Percentiles rank a stretch among this genome's conserved stretches.
These are phyloP conservation scores for Saguinus midas DNA, from an alignment of 2,113 vertebrate genomes.

Conservation along the genomic window DNA sequence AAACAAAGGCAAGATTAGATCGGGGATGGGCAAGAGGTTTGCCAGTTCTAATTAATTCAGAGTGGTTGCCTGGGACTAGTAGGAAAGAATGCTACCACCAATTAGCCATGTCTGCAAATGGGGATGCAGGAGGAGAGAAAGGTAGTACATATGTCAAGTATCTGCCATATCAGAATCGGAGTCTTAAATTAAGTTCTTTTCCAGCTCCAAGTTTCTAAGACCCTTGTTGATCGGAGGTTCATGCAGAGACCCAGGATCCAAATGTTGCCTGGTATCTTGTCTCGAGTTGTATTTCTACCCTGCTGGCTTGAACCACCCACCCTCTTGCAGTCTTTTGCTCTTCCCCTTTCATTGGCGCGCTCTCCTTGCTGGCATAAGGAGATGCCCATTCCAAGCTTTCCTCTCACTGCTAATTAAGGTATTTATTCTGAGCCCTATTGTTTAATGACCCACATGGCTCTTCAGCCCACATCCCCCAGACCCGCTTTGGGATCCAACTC, in stretches of 20 bases:
- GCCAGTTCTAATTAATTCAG: not conserved
- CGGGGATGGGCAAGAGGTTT: not conserved
- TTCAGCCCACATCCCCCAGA: not conserved
- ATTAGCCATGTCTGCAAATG: not conserved
- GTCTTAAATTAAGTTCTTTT: not conserved
- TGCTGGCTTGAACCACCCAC: not conserved
- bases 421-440: not conserved
- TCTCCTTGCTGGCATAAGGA: not conserved
- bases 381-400: not conserved
- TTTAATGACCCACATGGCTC: not conserved
- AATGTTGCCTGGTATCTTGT: not conserved
- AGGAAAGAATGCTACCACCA: not conserved
- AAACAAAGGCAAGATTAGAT: not conserved
- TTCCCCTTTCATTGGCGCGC: not conserved
- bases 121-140: not conserved
- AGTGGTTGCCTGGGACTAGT: not conserved
- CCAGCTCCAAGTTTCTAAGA: not conserved
- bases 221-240: not conserved
- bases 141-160: rapidly evolving
- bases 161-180: not conserved
- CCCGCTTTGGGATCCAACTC: not conserved
- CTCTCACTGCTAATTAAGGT: not conserved
- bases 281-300: not conserved
- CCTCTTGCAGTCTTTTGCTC: rapidly evolving
- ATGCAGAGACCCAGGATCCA: not conserved